phyloP scores from a whole-genome alignment of 2,113 vertebrate species.

The Saguinus midas region DNA sequence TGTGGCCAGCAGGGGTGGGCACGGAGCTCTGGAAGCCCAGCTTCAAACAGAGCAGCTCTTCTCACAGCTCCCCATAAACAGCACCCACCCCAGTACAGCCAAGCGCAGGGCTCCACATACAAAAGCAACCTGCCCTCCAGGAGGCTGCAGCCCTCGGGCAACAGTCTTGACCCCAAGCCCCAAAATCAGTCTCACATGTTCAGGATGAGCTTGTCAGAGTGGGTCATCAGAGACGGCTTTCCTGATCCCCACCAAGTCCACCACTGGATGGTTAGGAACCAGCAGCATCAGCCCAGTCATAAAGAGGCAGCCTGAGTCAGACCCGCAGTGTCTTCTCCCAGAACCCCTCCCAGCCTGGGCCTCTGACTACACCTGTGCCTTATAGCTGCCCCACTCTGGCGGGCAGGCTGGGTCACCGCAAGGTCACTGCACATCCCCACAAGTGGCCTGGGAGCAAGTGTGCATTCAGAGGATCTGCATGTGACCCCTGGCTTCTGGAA shows the following conservation, averaged over 20 bases:
- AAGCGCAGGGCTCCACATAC: neutral
- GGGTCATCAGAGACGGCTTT: neutral
- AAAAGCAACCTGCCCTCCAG: neutral
- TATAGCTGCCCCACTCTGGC: neutral
- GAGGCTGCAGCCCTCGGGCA: neutral
- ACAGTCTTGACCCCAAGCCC: neutral
- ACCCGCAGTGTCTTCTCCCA: neutral
- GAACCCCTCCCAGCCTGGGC: neutral
- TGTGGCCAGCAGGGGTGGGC: neutral
- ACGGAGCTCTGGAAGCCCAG: neutral
- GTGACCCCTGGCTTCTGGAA: neutral
- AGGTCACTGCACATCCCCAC: neutral
- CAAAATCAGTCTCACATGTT: neutral
- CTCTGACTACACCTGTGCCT: neutral
- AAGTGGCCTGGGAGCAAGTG: neutral
- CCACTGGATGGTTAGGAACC: neutral
- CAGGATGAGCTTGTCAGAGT: neutral
- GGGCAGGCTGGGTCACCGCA: rapidly evolving
- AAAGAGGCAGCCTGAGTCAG: neutral
- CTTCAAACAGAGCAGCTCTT: neutral
- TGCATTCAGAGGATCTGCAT: neutral
- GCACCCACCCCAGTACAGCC: neutral
- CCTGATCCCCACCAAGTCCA: neutral
- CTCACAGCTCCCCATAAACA: neutral
- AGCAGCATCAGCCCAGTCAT: neutral